Percentiles rank a stretch among this genome's conserved stretches.
phyloP scores from a whole-genome alignment of 2,113 vertebrate species.

The Rhinoderma darwinii region DNA sequence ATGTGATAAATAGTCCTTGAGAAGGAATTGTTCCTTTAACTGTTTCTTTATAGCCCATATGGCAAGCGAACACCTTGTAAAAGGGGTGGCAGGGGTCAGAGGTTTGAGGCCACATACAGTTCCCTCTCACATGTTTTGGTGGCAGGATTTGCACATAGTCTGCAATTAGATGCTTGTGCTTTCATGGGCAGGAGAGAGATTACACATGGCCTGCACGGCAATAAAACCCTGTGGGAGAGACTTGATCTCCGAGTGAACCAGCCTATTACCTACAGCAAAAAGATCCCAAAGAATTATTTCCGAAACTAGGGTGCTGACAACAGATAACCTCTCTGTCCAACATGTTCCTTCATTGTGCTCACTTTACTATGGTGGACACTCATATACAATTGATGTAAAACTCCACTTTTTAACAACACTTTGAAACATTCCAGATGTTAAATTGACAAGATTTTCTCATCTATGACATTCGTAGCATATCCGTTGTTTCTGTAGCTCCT shows the following conservation, averaged over 20 bases:
- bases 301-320: background rate
- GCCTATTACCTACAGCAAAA: background rate
- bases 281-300: background rate
- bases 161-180: conserved; percentile 27
- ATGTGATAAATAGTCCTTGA: background rate
- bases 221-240: conserved; percentile 40
- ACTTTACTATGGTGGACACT: background rate
- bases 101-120: conserved; percentile 17
- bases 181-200: conserved; percentile 35
- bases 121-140: conserved; percentile 36
- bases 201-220: conserved; percentile 31
- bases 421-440: background rate
- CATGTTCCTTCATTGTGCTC: background rate
- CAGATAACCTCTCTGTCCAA: background rate
- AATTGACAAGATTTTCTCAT: too few species aligned
- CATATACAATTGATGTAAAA: background rate
- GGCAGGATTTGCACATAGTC: conserved; percentile 45
- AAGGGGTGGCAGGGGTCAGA: conserved; percentile 21
- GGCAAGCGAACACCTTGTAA: conserved; percentile 35
- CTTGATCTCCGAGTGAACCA: conserved; percentile 34
- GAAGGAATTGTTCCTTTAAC: conserved; percentile 19
- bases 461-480: too few species aligned
- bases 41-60: conserved; percentile 24
- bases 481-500: too few species aligned
- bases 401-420: background rate